Percentiles rank a stretch among this genome's conserved stretches.
Evolutionary conservation across 2,113 vertebrate genomes (phyloP).

Genomic region (Arvicanthis niloticus): DNA sequence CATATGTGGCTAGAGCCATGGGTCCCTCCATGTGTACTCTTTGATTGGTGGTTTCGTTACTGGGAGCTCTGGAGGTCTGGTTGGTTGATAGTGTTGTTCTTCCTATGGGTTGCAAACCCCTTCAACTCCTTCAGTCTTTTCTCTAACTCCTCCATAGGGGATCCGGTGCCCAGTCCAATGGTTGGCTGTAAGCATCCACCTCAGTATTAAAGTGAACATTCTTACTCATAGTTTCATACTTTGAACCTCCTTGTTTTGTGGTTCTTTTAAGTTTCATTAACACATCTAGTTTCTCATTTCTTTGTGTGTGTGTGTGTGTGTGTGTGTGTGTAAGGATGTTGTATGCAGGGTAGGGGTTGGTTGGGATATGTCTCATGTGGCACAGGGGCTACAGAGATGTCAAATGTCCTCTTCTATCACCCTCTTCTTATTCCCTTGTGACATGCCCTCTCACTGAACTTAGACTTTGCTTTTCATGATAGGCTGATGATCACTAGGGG

Average conservation of each 20-base stretch:
- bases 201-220: background rate
- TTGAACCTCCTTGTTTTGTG: background rate
- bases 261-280: background rate
- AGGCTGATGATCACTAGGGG: background rate
- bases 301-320: background rate
- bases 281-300: background rate
- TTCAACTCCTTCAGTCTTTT: too few relatives aligned
- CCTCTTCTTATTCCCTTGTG: background rate
- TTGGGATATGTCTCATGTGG: background rate
- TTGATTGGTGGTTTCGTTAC: too few relatives aligned
- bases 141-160: too few relatives aligned
- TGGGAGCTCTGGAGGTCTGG: too few relatives aligned
- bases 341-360: background rate
- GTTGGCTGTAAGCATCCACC: too few relatives aligned
- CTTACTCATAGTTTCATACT: conserved; percentile 12
- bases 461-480: background rate
- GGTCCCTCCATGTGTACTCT: too few relatives aligned
- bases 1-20: too few relatives aligned
- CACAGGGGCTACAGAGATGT: background rate
- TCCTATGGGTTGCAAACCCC: too few relatives aligned
- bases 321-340: background rate
- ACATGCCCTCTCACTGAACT: background rate
- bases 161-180: too few relatives aligned
- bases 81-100: too few relatives aligned
- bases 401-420: too few relatives aligned